Evolutionary conservation across 2,797 vertebrate genomes (phyloP), one percentile per base, ranked within the genome.

Genomic region (Diplodus puntazzo): DNA sequence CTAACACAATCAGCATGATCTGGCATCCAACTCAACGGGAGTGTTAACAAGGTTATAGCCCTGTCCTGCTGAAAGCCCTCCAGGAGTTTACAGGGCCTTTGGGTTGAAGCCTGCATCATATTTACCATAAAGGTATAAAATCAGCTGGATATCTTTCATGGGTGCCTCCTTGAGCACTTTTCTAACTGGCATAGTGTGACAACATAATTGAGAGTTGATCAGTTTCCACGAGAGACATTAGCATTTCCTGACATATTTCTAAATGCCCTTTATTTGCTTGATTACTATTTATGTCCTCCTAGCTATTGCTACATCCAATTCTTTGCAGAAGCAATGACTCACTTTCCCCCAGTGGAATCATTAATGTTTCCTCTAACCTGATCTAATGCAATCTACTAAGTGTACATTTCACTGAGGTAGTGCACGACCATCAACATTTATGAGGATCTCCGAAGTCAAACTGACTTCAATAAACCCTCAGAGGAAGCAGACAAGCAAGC

Each of bases 301-400:
- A 23, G 73, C 66, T 58, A 52, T 66, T 27, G 67, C 73, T 69
- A 21, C 27, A 73, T 83, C 65, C 42, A 30, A 52, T 61, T 67
- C 65, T 82, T 74, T 66, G 25, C 66, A 86, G 73, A 49, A 66
- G 75, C n/a, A 68, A 23, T 78, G 82, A 88, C 73, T 89, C 71
- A 75, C 70, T 79, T 66, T 25, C 75, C 75, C 80, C 74, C 43
- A 0, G 57, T 83, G 82, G 83, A 86, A 79, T 84, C 79, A 86
- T 90, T 77, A 75, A 84, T 79, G 80, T 89, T 91, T 90, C 75
- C 88, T 87, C 65, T 87, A 75, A 87, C 84, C 80, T 87, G 78
- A 89, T 90, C 73, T 69, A 80, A 90, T 64, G 77, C 74, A 85
- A 91, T 87, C 79, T 57, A 81, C 73, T 82, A 80, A 82, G 69